Percentiles rank a stretch among this genome's conserved stretches.
phyloP scores from a whole-genome alignment of 2,113 vertebrate genomes.

The Peromyscus polionotus region DNA sequence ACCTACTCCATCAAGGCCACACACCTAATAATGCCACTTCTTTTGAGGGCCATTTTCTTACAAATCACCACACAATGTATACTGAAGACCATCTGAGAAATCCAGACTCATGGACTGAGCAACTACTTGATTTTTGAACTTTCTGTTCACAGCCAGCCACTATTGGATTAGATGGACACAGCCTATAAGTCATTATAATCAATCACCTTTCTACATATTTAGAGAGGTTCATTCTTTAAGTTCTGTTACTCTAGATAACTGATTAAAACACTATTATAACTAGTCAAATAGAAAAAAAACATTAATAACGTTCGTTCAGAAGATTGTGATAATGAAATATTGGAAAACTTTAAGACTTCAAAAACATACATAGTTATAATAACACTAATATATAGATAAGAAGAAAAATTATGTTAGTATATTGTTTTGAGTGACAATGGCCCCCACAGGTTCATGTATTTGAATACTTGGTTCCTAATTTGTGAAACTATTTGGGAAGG shows the following conservation, averaged over 20 bases:
- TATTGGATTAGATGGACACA: not conserved
- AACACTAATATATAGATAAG: not conserved
- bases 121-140: not conserved
- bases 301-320: not conserved
- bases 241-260: not conserved
- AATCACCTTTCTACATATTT: not conserved
- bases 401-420: not conserved
- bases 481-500: not conserved
- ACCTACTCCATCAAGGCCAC: not conserved
- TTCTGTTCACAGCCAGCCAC: not conserved
- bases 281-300: not conserved
- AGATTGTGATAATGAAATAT: not conserved
- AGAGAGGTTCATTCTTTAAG: not conserved
- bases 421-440: not conserved
- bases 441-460: not conserved
- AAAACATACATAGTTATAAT: not conserved
- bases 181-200: not conserved
- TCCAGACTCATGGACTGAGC: not conserved
- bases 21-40: not conserved
- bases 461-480: not conserved
- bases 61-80: not conserved
- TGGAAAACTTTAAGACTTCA: not conserved
- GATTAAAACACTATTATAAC: not conserved
- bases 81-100: not conserved
- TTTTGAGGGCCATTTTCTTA: not conserved